phyloP scores from a whole-genome alignment of 64 coral and sea anemone species.

The Pachyseris speciosa region DNA sequence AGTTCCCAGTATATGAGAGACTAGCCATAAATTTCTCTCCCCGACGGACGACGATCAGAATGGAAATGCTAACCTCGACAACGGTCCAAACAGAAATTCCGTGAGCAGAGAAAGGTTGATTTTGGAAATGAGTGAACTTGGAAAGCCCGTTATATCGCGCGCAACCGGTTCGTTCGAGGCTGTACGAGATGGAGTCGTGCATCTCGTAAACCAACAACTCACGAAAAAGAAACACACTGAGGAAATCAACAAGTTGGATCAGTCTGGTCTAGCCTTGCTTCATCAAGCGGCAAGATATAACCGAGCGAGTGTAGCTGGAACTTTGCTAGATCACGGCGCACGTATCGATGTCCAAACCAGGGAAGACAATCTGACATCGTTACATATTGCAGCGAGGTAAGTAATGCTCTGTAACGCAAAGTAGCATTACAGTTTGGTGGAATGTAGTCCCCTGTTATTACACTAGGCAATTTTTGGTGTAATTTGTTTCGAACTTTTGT shows the following conservation, averaged over 20 bases:
- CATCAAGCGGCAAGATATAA: constrained; percentile 62
- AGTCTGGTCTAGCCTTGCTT: constrained; percentile 30
- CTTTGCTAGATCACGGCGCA: constrained; percentile 38
- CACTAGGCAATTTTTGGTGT: too few relatives aligned
- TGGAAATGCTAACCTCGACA: neutral
- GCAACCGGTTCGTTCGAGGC: constrained; percentile 19
- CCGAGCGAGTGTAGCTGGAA: neutral
- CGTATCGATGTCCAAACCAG: constrained; percentile 10
- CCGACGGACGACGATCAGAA: neutral
- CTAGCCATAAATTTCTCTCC: too few relatives aligned
- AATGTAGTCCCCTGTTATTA: too few relatives aligned
- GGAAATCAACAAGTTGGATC: constrained; percentile 5
- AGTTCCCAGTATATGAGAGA: too few relatives aligned
- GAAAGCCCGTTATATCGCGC: neutral
- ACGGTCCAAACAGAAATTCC: neutral
- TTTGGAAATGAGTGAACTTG: constrained; percentile 37
- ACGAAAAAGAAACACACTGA: neutral
- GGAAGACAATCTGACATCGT: constrained; percentile 35
- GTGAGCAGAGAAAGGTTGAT: constrained; percentile 8
- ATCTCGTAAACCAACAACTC: constrained; percentile 2
- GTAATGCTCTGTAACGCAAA: neutral
- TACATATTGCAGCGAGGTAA: constrained; percentile 73
- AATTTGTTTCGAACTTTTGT: too few relatives aligned
- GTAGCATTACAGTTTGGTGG: too few relatives aligned
- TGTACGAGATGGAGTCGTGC: constrained; percentile 2